Base-by-base conservation (phyloP, 2,113 vertebrate species). In the Lagenorhynchus albirostris region DNA sequence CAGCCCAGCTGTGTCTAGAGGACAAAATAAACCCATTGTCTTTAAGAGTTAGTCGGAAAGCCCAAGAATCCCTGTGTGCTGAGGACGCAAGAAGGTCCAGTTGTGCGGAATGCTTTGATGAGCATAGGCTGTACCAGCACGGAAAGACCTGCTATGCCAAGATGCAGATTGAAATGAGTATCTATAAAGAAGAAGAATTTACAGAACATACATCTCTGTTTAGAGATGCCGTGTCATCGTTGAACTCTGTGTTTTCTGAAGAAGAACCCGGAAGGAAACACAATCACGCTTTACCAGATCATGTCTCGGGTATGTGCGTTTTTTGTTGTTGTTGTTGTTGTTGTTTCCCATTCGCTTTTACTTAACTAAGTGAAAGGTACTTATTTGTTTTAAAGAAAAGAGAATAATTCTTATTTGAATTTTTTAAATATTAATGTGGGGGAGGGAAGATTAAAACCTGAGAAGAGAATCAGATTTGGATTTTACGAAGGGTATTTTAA, bases 271-370 rank as follows among this genome's bases (percentile, higher is more conserved):
- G 62, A 74, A 77, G 60, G 82, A 98, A 96, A 14, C 82, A 76
- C 11, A 65, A 41, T 3, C 68, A 77, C 71, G 21, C 65, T 38
- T 88, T 91, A 68, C 23, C 96, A 95, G 94, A 89, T 58, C 68
- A 44, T 3, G 3, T 8, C 96, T 41, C 93, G 98, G 98, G 99
- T 99, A 97, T 89, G 96, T 41, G 73, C 0, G 7, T 2, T 2
- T 58, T 18, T 55, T 17, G 2, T 47, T 20, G 53, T 20, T 6
- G 17, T 18, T 58, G 6, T 58, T 25, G 25, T 25, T 11, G 20
- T 62, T 62, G 12, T 62, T 53, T 53, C 53, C 55, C 55, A 38
- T 65, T 77, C 3, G 29, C 62, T 41, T 76, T 85, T 62, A 73
- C 41, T 90, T 82, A 33, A 50, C 12, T 11, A 53, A 26, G 8